Base-by-base conservation (phyloP, 2,113 vertebrate genomes). In the Puma concolor region DNA sequence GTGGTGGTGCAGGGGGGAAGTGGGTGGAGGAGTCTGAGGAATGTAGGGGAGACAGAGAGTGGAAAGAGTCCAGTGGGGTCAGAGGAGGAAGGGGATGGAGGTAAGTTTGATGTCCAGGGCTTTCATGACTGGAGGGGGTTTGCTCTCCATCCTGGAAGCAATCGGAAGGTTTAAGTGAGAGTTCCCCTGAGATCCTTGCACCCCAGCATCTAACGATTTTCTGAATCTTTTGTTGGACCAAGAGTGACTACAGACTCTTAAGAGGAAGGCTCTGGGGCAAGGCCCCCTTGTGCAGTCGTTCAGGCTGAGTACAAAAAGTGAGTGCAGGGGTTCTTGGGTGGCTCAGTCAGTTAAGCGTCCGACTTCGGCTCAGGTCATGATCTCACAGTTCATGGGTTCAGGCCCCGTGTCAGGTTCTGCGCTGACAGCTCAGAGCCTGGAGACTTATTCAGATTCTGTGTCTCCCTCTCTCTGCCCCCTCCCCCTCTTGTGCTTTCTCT, bases 1-100 rank as follows among this genome's bases (percentile, higher is more conserved):
- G 14, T 3, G 2, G 6, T 23, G 2, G 21, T 44, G 7, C 44
- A 50, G 4, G 2, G 27, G 7, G 4, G 1, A 17, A 38, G 12
- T 12, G 5, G 48, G 13, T 21, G 57, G 31, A n/a, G 41, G 15
- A 41, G 7, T 36, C 21, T 57, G 48, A 88, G 82, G 33, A 54
- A 19, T 10, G n/a, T 29, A 29, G 3, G 17, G 0, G 8, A 94
- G 48, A 69, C 11, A 29, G 88, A 74, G 63, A 69, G 66, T n/a
- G 27, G 63, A 52, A 64, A 11, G 50, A 69, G 36, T n/a, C 87
- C 54, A 67, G 9, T 14, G 29, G 31, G 83, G 21, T 31, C 27
- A 4, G 36, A 77, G n/a, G 6, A 95, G 9, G 14, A 79, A 36
- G 54, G 0, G 5, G n/a, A 8, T 4, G 15, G 16, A 21, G 11